Percentiles rank a stretch among this genome's conserved stretches.
Evolutionary conservation across 2,113 vertebrate genomes (phyloP).

Genomic region (Paedocypris sp.): DNA sequence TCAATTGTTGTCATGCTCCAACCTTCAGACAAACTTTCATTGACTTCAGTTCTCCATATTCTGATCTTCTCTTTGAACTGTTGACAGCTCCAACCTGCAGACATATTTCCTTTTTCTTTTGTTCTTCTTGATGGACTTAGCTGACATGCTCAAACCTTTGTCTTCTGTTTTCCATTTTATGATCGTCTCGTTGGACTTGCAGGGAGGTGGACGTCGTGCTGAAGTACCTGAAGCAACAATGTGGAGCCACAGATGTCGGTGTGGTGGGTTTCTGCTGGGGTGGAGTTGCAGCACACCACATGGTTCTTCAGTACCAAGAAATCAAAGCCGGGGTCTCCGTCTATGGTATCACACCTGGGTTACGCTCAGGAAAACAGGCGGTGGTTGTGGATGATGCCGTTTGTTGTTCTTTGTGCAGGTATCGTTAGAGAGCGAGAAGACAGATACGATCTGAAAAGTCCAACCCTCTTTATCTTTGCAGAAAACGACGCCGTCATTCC

Average conservation of each 20-base stretch:
- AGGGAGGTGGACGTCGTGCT: conserved; percentile 64
- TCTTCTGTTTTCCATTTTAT: too few relatives aligned
- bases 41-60: too few relatives aligned
- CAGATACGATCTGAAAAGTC: conserved; percentile 54
- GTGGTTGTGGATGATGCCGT: not conserved
- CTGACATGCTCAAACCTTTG: not conserved
- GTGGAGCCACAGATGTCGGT: conserved; percentile 50
- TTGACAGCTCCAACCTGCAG: too few relatives aligned
- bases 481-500: conserved; percentile 63
- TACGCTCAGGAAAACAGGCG: not conserved
- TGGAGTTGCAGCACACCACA: conserved; percentile 56
- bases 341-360: conserved; percentile 46
- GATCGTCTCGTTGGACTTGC: not conserved
- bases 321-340: conserved; percentile 66
- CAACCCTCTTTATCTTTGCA: conserved; percentile 71
- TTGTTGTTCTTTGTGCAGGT: conserved; percentile 45
- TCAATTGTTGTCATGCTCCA: too few relatives aligned
- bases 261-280: conserved; percentile 70
- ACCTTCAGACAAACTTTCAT: too few relatives aligned
- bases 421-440: conserved; percentile 58
- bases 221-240: conserved; percentile 60
- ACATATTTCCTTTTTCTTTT: too few relatives aligned
- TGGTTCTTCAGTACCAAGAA: conserved; percentile 56
- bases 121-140: not conserved
- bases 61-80: too few relatives aligned